Conservation (phyloP, 2,888 invertebrate genomes). For the Thalpophila matura region DNA sequence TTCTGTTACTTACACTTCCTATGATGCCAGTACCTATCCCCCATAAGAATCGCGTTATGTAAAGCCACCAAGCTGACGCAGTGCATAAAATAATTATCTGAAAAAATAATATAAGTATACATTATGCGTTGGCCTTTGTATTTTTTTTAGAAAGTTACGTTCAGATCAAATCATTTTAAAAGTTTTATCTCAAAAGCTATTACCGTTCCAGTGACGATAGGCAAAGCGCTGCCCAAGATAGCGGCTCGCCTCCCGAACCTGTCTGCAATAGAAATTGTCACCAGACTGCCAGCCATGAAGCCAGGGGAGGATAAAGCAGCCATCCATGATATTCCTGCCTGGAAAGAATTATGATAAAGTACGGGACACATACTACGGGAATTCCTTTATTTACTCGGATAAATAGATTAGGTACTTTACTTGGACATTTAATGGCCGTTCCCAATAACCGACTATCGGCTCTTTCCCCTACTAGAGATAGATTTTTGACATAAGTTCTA, state of each 20-base stretch:
- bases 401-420: too few species aligned
- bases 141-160: neutral
- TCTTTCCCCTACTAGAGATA: too few species aligned
- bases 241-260: slow-evolving; percentile 74
- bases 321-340: too few species aligned
- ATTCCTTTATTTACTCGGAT: too few species aligned
- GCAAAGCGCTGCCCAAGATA: slow-evolving; percentile 74
- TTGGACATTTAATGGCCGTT: too few species aligned
- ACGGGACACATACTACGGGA: too few species aligned
- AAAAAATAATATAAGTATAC: slow-evolving; percentile 46
- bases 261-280: slow-evolving; percentile 73
- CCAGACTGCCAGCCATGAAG: slow-evolving; percentile 76
- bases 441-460: too few species aligned
- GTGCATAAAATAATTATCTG: slow-evolving; percentile 82
- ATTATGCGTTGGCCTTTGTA: too few species aligned
- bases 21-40: slow-evolving; percentile 87
- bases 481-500: too few species aligned
- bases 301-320: slow-evolving; percentile 74
- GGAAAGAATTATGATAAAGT: too few species aligned
- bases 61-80: slow-evolving; percentile 82
- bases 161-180: neutral
- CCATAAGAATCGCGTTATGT: slow-evolving; percentile 84
- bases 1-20: slow-evolving; percentile 73
- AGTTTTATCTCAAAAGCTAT: neutral
- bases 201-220: slow-evolving; percentile 78